Evolutionary conservation across 2,888 invertebrate species (phyloP), one percentile per base, ranked within the genome.

Genomic region (Cephus sareptanus): DNA sequence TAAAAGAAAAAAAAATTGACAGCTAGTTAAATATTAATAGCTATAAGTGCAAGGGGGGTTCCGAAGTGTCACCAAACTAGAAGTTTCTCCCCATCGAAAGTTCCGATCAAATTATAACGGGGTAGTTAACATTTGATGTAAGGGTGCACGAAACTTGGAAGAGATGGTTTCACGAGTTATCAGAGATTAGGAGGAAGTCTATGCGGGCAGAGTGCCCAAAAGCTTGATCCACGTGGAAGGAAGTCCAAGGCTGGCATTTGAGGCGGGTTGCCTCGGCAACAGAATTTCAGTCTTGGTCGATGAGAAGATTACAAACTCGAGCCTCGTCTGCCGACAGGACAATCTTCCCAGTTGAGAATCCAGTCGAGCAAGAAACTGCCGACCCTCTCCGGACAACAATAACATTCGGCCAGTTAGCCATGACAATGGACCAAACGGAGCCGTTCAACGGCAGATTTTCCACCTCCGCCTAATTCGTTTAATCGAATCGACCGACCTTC

Each of bases 221-320:
- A 81, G 79, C 75, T 78, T 74, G 73, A 75, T 73, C 68, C 35
- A 56, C 75, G 69, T 23, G 33, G 30, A 34, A 33, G 76, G 31
- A 74, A 33, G 71, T 37, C 77, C 77, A 76, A 76, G 79, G 69
- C 69, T 70, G 70, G 74, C 74, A 77, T 70, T 71, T 73, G 74
- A 79, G 76, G 80, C 80, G 80, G 71, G 71, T 79, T 80, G 77
- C 73, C 73, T 34, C 12, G 71, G 71, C 80, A 79, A 76, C 73
- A 75, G 80, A 81, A 78, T 81, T 79, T 79, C 74, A 40, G 77
- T 34, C 77, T 79, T 74, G 79, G 80, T 80, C 83, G 79, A 83
- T 83, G 78, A 76, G 77, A 74, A 85, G 83, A 71, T 84, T 84
- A 81, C 80, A 81, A 84, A 83, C 81, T 83, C 78, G 76, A 15